Percentiles rank a stretch among this genome's conserved stretches.
These are phyloP conservation scores for Exocentrus adspersus DNA, from an alignment of 2,888 invertebrate genomes.

Conservation along the genomic window DNA sequence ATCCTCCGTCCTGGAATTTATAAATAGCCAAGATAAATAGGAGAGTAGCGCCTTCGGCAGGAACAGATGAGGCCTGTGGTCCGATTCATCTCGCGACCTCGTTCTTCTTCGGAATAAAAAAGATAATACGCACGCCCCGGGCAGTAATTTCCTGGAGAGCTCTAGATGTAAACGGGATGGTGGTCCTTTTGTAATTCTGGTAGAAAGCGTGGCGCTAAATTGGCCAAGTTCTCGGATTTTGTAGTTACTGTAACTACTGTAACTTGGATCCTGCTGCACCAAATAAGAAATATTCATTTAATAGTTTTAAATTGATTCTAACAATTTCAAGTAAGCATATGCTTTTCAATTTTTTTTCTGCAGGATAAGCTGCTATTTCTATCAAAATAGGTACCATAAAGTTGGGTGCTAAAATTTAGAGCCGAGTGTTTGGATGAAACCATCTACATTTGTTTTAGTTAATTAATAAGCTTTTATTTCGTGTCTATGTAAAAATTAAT, in stretches of 20 bases:
- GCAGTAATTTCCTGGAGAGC: conserved; percentile 51
- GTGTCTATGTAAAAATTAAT: too few relatives aligned
- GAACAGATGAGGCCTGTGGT: conserved; percentile 27
- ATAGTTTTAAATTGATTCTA: too few relatives aligned
- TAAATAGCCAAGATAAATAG: conserved; percentile 21
- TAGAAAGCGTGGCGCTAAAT: not conserved
- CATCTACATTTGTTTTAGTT: too few relatives aligned
- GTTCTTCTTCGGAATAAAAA: conserved; percentile 23
- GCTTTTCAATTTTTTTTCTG: too few relatives aligned
- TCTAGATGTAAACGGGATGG: conserved; percentile 10
- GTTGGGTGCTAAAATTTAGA: too few relatives aligned
- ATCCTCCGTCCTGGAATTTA: conserved; percentile 25
- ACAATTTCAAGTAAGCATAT: too few relatives aligned
- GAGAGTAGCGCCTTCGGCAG: conserved; percentile 24
- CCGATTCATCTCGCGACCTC: not conserved
- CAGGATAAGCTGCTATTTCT: too few relatives aligned
- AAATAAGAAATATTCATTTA: too few relatives aligned
- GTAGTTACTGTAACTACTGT: too few relatives aligned
- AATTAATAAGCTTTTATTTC: too few relatives aligned
- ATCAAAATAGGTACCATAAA: too few relatives aligned
- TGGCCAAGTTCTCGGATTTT: conserved; percentile 1
- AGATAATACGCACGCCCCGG: conserved; percentile 48
- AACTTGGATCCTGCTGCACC: not conserved
- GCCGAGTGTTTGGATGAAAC: too few relatives aligned
- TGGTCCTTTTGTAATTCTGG: conserved; percentile 1